These are phyloP conservation scores for Hormaphis cornu DNA, from an alignment of 1,140 invertebrate genomes.

Conservation along the genomic window DNA sequence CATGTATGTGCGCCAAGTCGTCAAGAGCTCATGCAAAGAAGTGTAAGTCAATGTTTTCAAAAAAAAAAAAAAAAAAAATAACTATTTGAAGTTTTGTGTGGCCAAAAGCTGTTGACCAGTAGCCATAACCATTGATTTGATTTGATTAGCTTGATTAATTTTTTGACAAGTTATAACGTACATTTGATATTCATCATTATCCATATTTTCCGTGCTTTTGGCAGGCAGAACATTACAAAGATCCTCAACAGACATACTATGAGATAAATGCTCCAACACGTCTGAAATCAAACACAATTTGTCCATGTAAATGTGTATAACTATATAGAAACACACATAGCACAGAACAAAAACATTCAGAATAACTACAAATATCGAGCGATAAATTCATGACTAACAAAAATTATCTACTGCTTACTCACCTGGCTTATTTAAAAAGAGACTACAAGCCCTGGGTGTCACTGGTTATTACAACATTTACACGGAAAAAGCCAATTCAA, in stretches of 20 bases:
- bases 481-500: no score
- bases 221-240: slow-evolving; percentile 32
- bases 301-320: background rate
- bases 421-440: no score
- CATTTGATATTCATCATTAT: slow-evolving; percentile 22
- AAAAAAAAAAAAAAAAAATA: no score
- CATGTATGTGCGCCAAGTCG: no score
- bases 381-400: background rate
- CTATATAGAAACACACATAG: background rate
- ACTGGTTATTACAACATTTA: no score
- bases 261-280: slow-evolving; percentile 34
- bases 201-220: background rate
- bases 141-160: slow-evolving; percentile 49
- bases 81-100: slow-evolving; percentile 36
- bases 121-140: slow-evolving; percentile 51
- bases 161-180: slow-evolving; percentile 38
- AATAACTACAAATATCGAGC: no score
- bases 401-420: no score
- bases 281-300: slow-evolving; percentile 32
- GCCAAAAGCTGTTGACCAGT: slow-evolving; percentile 51
- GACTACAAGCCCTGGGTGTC: no score
- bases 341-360: background rate
- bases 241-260: slow-evolving; percentile 26
- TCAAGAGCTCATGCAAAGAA: no score
- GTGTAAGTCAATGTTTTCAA: no score